Percentiles rank a stretch among this genome's conserved stretches.
phyloP scores from a whole-genome alignment of 2,888 invertebrate genomes.

The Drosophila acutilabella region DNA sequence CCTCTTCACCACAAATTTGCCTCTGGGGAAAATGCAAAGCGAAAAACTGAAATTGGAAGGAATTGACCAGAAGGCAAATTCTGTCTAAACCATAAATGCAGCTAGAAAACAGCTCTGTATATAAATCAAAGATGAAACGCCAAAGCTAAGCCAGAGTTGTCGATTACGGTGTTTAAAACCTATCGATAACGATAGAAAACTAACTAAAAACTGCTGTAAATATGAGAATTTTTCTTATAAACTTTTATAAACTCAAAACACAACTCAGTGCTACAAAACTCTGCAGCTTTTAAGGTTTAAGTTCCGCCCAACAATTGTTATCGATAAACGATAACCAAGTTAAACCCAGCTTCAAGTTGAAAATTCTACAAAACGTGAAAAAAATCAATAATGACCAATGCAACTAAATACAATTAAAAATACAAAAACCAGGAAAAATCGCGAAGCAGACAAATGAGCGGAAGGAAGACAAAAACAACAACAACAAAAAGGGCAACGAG shows the following conservation, averaged over 20 bases:
- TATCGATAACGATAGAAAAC: neutral
- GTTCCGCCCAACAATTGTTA: neutral
- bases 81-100: constrained; percentile 66
- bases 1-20: too few species aligned
- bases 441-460: constrained; percentile 66
- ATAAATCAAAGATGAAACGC: neutral
- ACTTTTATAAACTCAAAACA: too few species aligned
- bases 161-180: neutral
- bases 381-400: constrained; percentile 75
- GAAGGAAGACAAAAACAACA: constrained; percentile 45
- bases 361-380: neutral
- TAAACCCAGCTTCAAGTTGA: too few species aligned
- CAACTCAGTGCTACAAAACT: too few species aligned
- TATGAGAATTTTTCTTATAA: too few species aligned
- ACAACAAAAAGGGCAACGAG: constrained; percentile 18
- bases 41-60: constrained; percentile 33
- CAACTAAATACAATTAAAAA: constrained; percentile 75
- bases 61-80: constrained; percentile 49
- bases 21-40: constrained; percentile 8
- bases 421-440: constrained; percentile 46
- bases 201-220: too few species aligned
- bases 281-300: too few species aligned
- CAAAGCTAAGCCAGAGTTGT: neutral
- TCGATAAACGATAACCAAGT: constrained; percentile 1
- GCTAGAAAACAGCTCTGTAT: neutral